Base-by-base conservation (phyloP, 1,140 invertebrate species). In the Hycleus phaleratus region DNA sequence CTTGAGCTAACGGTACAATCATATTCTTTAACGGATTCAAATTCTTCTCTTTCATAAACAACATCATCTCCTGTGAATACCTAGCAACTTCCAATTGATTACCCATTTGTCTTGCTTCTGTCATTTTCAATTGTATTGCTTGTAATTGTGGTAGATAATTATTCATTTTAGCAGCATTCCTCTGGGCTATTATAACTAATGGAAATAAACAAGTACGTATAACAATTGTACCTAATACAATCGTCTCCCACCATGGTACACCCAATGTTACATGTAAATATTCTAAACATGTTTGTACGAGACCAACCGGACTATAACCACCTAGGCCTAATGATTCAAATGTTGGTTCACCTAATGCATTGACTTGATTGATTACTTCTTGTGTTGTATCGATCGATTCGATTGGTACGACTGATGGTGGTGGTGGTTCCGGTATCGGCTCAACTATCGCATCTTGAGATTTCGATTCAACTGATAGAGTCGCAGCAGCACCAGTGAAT, bases 231-330 rank as follows among this genome's bases (percentile, higher is more conserved):
- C 88, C 79, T 51, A 86, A 70, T 4, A 84, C 75, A 68, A 98
- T 97, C 9, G 88, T 72, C 18, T 73, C 82, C 91, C 93, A 97
- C 95, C 95, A 98, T 2, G 95, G 94, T 10, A 97, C 46, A 65
- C 84, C 85, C 10, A 78, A 71, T 1, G 73, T 72, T 40, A 90
- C 80, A 73, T 97, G 94, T 7, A 97, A 43, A 63, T 76, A 85
- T 74, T 98, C 93, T 63, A 97, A 75, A 58, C 76, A 78, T 45
- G 84, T 79, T 71, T 97, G 90, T 1, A 93, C 73, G 0, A 93
- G 68, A 3, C 94, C 93, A 8, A 85, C 71, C 1, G 93, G 94
- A 12, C 73, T 75, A 77, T 81, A 90, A 6, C 85, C 82, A 11
- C 85, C 91, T 5, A 97, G 75, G 5, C 93, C 94, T 43, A 94